Evolutionary conservation across 2,113 vertebrate species (phyloP).

Genomic region (Psilopsiagon aymara): DNA sequence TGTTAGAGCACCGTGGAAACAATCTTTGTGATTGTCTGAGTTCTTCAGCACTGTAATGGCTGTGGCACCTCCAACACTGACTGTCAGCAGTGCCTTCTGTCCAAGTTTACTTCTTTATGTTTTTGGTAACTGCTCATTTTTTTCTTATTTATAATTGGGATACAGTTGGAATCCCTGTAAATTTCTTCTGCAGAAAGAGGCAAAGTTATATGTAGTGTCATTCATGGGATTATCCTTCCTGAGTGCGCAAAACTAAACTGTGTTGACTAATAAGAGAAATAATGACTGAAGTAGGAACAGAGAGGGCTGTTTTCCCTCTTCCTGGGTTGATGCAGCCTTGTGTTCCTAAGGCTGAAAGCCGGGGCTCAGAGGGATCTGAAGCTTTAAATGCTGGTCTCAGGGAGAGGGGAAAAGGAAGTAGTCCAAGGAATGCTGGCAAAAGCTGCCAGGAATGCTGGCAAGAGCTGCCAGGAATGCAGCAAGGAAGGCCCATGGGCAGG

Average conservation of each 20-base stretch:
- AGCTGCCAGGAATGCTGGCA: not conserved
- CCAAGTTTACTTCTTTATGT: not conserved
- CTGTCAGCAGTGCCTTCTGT: not conserved
- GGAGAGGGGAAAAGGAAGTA: not conserved
- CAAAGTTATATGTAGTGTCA: not conserved
- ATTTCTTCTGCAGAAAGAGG: not conserved
- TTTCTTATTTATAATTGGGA: not conserved
- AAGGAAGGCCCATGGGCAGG: not conserved
- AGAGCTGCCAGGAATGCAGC: not conserved
- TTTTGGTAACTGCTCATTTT: not conserved
- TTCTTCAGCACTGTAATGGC: not conserved
- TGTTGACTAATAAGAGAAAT: not conserved
- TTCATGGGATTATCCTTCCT: not conserved
- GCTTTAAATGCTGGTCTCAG: not conserved
- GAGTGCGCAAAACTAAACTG: not conserved
- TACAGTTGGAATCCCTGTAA: not conserved
- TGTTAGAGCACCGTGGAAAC: not conserved
- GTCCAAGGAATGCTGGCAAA: not conserved
- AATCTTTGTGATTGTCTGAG: not conserved
- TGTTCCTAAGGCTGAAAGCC: not conserved
- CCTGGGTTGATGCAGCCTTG: not conserved
- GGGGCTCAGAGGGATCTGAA: not conserved
- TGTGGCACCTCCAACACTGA: not conserved
- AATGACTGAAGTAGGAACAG: not conserved
- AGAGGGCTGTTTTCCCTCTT: not conserved